Evolutionary conservation across 2,888 invertebrate genomes (phyloP).

Genomic region (Drosophila dives): DNA sequence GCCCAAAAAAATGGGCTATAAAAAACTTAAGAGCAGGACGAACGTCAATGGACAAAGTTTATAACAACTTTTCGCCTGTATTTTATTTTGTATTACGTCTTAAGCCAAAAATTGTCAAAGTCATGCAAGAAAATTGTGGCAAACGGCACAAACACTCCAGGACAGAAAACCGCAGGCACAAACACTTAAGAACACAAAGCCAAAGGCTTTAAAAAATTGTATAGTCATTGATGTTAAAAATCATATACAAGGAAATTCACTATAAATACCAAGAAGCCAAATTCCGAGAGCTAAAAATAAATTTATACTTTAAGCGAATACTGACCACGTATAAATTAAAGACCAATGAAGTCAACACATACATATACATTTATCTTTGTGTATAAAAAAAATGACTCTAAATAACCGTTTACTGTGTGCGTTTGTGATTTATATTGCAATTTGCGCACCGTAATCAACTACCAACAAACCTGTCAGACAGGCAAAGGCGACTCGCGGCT

Average conservation of each 20-base stretch:
- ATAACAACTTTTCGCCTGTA: constrained; percentile 44
- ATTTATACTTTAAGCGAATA: constrained; percentile 20
- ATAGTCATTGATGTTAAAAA: constrained; percentile 41
- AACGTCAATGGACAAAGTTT: constrained; percentile 62
- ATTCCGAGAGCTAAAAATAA: constrained; percentile 2
- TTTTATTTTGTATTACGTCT: constrained; percentile 35
- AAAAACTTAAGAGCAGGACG: constrained; percentile 45
- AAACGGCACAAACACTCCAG: constrained; percentile 49
- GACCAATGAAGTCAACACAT: constrained; percentile 38
- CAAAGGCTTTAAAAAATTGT: constrained; percentile 51
- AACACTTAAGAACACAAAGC: constrained; percentile 55
- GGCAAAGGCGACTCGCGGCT: constrained; percentile 10
- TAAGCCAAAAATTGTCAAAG: constrained; percentile 56
- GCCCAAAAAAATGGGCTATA: constrained; percentile 28
- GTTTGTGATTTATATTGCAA: constrained; percentile 72
- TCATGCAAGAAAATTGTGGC: constrained; percentile 65
- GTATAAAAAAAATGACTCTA: constrained; percentile 36
- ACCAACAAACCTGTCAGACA: constrained; percentile 15
- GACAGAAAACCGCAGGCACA: constrained; percentile 25
- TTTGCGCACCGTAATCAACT: constrained; percentile 69
- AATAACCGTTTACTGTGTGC: constrained; percentile 49
- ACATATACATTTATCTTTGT: background rate
- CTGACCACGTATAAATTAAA: constrained; percentile 27
- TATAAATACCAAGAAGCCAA: background rate
- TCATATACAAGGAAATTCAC: constrained; percentile 11